Evolutionary conservation across 2,797 vertebrate genomes (phyloP).

Genomic region (Rhyacichthys aspro): DNA sequence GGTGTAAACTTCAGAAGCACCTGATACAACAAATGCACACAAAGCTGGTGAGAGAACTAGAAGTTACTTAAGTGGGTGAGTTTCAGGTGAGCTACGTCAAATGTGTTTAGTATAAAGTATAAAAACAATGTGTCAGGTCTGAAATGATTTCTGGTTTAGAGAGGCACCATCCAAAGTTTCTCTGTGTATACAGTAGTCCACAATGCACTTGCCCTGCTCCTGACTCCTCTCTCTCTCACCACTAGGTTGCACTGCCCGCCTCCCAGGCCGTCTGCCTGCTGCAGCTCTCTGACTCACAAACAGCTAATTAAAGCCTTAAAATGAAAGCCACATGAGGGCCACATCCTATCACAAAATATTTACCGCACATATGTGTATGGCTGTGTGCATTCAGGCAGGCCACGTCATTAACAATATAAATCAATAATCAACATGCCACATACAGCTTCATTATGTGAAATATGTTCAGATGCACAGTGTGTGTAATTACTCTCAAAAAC

Average conservation of each 20-base stretch:
- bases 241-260: constrained; percentile 82
- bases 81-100: constrained; percentile 52
- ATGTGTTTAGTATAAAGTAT: constrained; percentile 28
- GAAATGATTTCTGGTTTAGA: background rate
- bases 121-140: no score
- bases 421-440: constrained; percentile 70
- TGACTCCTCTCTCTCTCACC: constrained; percentile 65
- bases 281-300: constrained; percentile 18
- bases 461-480: constrained; percentile 38
- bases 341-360: constrained; percentile 65
- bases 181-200: constrained; percentile 18
- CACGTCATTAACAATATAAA: constrained; percentile 70
- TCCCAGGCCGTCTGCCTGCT: constrained; percentile 53
- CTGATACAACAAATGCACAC: constrained; percentile 37
- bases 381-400: constrained; percentile 19
- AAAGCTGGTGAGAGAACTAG: constrained; percentile 43
- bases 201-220: constrained; percentile 35
- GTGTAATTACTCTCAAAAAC: constrained; percentile 13
- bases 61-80: constrained; percentile 52
- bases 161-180: constrained; percentile 25
- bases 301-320: constrained; percentile 61
- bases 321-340: constrained; percentile 47
- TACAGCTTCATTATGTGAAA: constrained; percentile 56
- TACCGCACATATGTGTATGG: constrained; percentile 42
- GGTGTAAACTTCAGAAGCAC: constrained; percentile 20